Percentiles rank a stretch among this genome's conserved stretches.
Evolutionary conservation across 2,797 vertebrate genomes (phyloP).

Genomic region (Peromyscus melanophrys): DNA sequence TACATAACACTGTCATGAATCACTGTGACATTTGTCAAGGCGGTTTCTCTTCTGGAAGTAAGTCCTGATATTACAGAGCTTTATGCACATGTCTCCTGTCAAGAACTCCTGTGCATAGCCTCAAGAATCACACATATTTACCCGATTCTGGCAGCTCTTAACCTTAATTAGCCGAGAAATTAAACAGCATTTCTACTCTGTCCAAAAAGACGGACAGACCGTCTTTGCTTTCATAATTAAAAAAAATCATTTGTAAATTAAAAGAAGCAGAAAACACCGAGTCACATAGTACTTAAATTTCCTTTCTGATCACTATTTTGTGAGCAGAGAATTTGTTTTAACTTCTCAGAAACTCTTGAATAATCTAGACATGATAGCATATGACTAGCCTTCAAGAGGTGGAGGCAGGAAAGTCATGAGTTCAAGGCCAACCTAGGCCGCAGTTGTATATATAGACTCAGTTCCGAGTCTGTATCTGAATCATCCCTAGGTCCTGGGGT

Average conservation of each 20-base stretch:
- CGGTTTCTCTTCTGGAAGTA: constrained; percentile 32
- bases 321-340: constrained; percentile 35
- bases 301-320: constrained; percentile 26
- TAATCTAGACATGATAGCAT: neutral
- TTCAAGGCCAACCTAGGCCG: neutral
- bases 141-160: neutral
- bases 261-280: constrained; percentile 12
- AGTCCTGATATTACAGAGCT: constrained; percentile 22
- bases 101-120: neutral
- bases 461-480: neutral
- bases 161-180: constrained; percentile 34
- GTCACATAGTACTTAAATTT: neutral
- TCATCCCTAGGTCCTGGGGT: neutral
- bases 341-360: constrained; percentile 52
- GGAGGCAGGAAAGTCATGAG: neutral
- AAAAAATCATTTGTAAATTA: constrained; percentile 38
- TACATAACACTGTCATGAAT: constrained; percentile 37
- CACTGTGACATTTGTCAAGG: constrained; percentile 63
- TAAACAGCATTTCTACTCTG: constrained; percentile 19
- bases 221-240: constrained; percentile 27
- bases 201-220: constrained; percentile 10
- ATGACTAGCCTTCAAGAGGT: neutral
- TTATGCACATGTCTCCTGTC: neutral
- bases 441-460: neutral
- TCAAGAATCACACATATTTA: neutral